phyloP scores from a whole-genome alignment of 2,113 vertebrate genomes.

The Brachyistius frenatus region DNA sequence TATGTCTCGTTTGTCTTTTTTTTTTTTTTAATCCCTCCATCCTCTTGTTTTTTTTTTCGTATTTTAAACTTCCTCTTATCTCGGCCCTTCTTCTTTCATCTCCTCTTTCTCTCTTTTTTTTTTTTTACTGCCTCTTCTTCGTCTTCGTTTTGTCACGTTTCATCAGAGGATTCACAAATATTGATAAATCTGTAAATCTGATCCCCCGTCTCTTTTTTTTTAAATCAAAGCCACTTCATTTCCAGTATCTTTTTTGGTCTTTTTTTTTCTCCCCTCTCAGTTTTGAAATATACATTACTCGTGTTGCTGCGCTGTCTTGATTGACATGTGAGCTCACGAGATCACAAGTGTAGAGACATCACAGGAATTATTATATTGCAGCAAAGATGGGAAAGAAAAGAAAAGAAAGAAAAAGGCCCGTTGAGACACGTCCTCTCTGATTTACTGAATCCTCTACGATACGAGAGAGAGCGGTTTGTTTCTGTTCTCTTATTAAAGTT shows the following conservation, averaged over 20 bases:
- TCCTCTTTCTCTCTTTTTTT: neutral
- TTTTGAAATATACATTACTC: constrained; percentile 8
- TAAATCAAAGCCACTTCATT: constrained; percentile 38
- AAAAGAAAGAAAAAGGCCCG: neutral
- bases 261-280: neutral
- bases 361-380: neutral
- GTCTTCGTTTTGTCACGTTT: constrained; percentile 5
- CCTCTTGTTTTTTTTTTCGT: constrained; percentile 10
- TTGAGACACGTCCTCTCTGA: neutral
- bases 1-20: constrained; percentile 6
- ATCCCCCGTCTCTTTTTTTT: constrained; percentile 17
- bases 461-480: neutral
- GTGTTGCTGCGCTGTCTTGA: neutral
- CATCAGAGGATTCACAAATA: constrained; percentile 46
- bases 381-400: neutral
- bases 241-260: neutral
- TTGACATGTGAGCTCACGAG: constrained; percentile 7
- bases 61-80: constrained; percentile 42
- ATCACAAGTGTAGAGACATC: constrained; percentile 4
- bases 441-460: neutral
- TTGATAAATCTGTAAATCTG: constrained; percentile 50
- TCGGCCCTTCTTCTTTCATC: constrained; percentile 13
- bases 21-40: constrained; percentile 28
- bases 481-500: neutral
- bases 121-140: neutral